Evolutionary conservation across 1,140 invertebrate species (phyloP).

Genomic region (Cotesia typhae): DNA sequence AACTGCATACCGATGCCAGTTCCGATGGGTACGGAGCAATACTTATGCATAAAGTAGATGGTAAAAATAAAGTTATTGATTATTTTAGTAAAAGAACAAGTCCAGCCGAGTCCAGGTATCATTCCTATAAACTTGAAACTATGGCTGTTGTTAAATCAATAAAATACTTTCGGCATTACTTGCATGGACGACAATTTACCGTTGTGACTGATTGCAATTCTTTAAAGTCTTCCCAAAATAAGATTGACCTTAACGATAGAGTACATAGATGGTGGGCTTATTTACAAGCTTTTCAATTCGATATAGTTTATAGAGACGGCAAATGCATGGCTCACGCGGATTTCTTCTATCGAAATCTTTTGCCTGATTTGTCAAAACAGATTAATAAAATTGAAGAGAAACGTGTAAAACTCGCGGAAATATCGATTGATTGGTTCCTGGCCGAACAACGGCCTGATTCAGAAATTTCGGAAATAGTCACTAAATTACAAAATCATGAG

Average conservation of each 20-base stretch:
- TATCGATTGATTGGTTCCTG: constrained; percentile 40
- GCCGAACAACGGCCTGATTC: constrained; percentile 41
- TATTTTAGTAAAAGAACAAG: constrained; percentile 45
- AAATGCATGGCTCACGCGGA: constrained; percentile 37
- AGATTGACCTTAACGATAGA: constrained; percentile 51
- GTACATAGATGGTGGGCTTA: constrained; percentile 54
- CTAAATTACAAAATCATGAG: constrained; percentile 34
- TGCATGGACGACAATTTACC: constrained; percentile 43
- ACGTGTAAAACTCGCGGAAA: constrained; percentile 31
- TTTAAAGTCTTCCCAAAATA: constrained; percentile 48
- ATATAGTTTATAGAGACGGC: constrained; percentile 33
- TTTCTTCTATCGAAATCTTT: constrained; percentile 35
- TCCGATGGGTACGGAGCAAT: constrained; percentile 38
- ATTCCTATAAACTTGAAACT: no score
- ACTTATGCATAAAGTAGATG: constrained; percentile 42
- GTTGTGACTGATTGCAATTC: constrained; percentile 51
- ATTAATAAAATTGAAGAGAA: not conserved
- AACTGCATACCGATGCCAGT: constrained; percentile 43
- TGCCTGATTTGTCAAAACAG: not conserved
- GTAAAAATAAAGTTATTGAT: constrained; percentile 40
- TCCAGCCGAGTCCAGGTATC: constrained; percentile 43
- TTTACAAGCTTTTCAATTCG: constrained; percentile 50
- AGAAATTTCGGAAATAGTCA: constrained; percentile 35
- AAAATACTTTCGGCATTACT: constrained; percentile 38
- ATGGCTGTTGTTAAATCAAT: no score